Evolutionary conservation across 2,888 invertebrate species (phyloP), one percentile per base, ranked within the genome.

Genomic region (Andricus quercusramuli): DNA sequence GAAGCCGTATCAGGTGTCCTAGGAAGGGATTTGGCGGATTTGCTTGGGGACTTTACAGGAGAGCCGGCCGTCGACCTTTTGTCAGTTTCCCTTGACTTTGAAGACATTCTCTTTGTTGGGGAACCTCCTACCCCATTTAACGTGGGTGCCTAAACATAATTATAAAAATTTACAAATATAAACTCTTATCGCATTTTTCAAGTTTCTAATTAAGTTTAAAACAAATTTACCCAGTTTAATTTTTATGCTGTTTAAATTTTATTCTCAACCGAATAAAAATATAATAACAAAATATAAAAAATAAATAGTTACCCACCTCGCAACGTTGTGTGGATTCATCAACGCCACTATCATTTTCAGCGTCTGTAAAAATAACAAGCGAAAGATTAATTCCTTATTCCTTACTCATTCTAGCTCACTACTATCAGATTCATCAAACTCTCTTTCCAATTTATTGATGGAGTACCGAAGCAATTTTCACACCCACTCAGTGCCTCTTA

Each of bases 321-420:
- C 96, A 95, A 93, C 96, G 96, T 93, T 96, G 96, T 79, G 96
- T 96, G 80, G 96, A 95, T 92, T 97, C 97, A 92, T 97, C 96
- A 47, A 96, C 96, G 67, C 96, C 97, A 90, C 96, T 97, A 89
- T 97, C 97, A 88, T 97, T 97, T 91, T 96, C 97, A 59, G 96
- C 96, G 94, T 97, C 97, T 97, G 95, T 85, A 94, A 94, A 93
- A 93, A 74, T n/a, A 68, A 89, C 82, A 87, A 85, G 88, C 2
- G 13, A 25, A 25, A 25, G 15, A 62, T 25, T 62, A 15, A 56
- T 64, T 56, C 22, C 13, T 70, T n/a, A 22, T 41, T 51, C 51
- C 68, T 41, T 13, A 64, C 8, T 41, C 29, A 41, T 70, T 44
- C 5, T 59, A 78, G 44, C 65, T 25, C 56, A 29, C 1, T 76